A percentile compares a stretch with the other conserved stretches of the same genome.
These are phyloP conservation scores for Piprites chloris DNA, from an alignment of 2,113 vertebrate genomes.

Conservation along the genomic window DNA sequence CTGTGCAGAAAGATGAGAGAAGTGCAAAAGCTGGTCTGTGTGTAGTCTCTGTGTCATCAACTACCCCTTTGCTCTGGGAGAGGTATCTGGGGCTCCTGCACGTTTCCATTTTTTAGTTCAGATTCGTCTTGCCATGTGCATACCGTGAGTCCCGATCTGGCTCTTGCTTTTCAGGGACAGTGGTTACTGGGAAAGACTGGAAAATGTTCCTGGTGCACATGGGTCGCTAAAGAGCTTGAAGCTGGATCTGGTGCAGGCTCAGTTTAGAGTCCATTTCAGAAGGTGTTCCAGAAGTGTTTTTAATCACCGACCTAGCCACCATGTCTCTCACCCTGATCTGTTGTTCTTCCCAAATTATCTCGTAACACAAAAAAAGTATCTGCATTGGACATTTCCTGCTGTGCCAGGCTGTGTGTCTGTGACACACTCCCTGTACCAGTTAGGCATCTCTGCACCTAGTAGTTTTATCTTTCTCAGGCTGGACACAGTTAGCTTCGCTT, in stretches of 20 bases:
- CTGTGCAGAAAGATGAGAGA: neutral
- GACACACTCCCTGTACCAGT: neutral
- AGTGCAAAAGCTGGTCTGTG: neutral
- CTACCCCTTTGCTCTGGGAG: neutral
- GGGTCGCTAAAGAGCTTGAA: neutral
- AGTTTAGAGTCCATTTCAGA: neutral
- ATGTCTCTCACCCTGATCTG: neutral
- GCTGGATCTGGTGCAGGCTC: neutral
- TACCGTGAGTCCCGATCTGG: neutral
- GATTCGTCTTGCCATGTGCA: neutral
- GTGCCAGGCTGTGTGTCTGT: neutral
- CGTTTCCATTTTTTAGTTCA: neutral
- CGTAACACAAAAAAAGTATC: neutral
- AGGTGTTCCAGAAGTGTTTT: neutral
- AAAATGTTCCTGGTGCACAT: rapidly evolving
- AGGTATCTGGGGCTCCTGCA: neutral
- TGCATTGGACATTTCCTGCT: rapidly evolving
- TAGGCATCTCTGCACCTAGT: neutral
- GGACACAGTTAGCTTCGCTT: neutral
- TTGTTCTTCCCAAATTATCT: neutral
- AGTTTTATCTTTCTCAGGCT: neutral
- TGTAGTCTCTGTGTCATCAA: neutral
- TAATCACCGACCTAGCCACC: neutral
- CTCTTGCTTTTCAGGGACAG: neutral
- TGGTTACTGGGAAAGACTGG: neutral